These are phyloP conservation scores for Caradrina kadenii DNA, from an alignment of 2,888 invertebrate genomes.

Conservation along the genomic window DNA sequence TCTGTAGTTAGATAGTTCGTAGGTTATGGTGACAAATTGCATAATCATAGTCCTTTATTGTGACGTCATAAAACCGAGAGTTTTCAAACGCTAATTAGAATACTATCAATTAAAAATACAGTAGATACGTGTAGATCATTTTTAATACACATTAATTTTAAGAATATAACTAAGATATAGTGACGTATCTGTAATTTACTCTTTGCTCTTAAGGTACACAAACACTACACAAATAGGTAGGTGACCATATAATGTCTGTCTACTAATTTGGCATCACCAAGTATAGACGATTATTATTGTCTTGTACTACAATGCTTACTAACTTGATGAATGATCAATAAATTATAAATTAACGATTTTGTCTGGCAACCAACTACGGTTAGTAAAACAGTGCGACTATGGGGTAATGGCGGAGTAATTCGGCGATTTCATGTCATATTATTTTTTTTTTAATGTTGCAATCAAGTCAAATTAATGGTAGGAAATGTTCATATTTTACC, in stretches of 20 bases:
- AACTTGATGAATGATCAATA: conserved; percentile 67
- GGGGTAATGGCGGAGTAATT: neutral
- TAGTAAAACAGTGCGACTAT: conserved; percentile 1
- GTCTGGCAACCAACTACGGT: conserved; percentile 8
- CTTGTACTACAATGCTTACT: conserved; percentile 69
- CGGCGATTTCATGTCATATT: neutral
- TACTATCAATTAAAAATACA: too few species aligned
- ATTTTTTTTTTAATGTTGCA: neutral
- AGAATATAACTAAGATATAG: neutral
- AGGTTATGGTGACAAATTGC: too few species aligned
- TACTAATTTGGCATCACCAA: conserved; percentile 77
- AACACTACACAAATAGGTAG: conserved; percentile 64
- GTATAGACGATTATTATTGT: conserved; percentile 73
- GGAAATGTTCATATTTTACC: neutral
- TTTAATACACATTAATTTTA: too few species aligned
- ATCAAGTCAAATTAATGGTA: neutral
- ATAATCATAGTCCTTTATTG: too few species aligned
- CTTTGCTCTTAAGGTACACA: conserved; percentile 59
- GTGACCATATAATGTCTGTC: conserved; percentile 67
- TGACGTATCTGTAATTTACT: conserved; percentile 58
- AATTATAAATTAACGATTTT: conserved; percentile 54
- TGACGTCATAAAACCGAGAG: too few species aligned
- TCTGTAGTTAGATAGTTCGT: too few species aligned
- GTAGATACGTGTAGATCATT: too few species aligned
- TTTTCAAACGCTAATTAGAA: too few species aligned